Conservation (phyloP, 2,888 invertebrate genomes). For the Cerastoderma edule region DNA sequence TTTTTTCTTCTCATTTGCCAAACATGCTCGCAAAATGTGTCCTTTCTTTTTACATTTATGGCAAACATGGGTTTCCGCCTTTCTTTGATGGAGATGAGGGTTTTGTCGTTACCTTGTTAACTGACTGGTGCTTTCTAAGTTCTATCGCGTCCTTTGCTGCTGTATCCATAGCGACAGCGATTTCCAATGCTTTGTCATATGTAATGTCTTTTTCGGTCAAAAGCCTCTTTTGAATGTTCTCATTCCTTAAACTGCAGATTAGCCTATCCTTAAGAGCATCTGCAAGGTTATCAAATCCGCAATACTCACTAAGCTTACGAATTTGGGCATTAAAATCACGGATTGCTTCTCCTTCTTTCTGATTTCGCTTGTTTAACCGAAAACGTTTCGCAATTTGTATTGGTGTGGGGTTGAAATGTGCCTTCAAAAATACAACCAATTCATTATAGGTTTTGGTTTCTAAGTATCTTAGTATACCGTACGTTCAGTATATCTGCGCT, state of each 20-base stretch:
- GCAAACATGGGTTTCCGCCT: neutral
- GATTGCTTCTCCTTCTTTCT: neutral
- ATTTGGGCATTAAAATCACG: slow-evolving; percentile 3
- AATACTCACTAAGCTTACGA: slow-evolving; percentile 19
- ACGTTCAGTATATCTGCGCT: too few species aligned
- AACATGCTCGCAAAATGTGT: slow-evolving; percentile 25
- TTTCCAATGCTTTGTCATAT: slow-evolving; percentile 18
- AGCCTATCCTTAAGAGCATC: slow-evolving; percentile 29
- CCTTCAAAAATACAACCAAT: neutral
- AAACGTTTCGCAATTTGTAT: too few species aligned
- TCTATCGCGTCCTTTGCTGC: slow-evolving; percentile 33
- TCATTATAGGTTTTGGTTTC: slow-evolving; percentile 16
- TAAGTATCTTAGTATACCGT: slow-evolving; percentile 14
- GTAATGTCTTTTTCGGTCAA: slow-evolving; percentile 14
- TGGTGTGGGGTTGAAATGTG: too few species aligned
- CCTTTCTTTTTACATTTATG: slow-evolving; percentile 27
- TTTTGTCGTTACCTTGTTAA: neutral
- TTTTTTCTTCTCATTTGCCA: neutral
- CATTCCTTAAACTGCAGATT: slow-evolving; percentile 42
- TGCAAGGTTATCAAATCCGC: slow-evolving; percentile 8
- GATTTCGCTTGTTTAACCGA: slow-evolving; percentile 33
- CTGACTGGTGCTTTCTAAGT: slow-evolving; percentile 15
- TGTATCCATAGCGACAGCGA: slow-evolving; percentile 33
- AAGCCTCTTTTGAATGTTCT: slow-evolving; percentile 19
- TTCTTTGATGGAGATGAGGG: neutral